Evolutionary conservation across 2,797 vertebrate species (phyloP).

Genomic region (Alauda arvensis): DNA sequence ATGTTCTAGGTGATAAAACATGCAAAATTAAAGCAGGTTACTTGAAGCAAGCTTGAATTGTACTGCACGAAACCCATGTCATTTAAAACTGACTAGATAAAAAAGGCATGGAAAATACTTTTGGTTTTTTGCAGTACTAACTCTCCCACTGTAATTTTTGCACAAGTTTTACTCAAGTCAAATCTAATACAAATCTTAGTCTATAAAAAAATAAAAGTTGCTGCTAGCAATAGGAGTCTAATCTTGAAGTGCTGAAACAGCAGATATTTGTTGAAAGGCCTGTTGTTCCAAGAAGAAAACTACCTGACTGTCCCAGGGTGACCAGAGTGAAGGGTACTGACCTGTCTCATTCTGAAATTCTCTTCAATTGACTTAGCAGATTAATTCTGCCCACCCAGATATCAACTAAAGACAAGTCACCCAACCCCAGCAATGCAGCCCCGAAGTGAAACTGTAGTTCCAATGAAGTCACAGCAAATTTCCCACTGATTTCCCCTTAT

Average conservation of each 20-base stretch:
- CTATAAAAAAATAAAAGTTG: background rate
- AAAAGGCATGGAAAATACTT: background rate
- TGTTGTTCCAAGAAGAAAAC: background rate
- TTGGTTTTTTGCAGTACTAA: background rate
- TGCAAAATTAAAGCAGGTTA: background rate
- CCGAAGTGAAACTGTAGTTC: background rate
- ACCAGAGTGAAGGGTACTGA: background rate
- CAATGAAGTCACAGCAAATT: background rate
- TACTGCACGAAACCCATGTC: background rate
- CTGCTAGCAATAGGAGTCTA: background rate
- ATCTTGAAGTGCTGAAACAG: background rate
- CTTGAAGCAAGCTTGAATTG: background rate
- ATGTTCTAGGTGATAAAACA: background rate
- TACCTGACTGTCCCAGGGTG: background rate
- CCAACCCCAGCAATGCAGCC: fast-evolving
- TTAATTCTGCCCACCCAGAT: background rate
- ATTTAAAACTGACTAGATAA: background rate
- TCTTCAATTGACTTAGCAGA: background rate
- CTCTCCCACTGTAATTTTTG: background rate
- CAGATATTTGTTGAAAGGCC: background rate
- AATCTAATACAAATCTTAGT: background rate
- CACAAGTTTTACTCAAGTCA: background rate
- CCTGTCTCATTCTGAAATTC: background rate
- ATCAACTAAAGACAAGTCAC: background rate
- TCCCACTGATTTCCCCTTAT: background rate